These are phyloP conservation scores for Microcebus jonahi DNA, from an alignment of 2,113 vertebrate genomes.

Conservation along the genomic window DNA sequence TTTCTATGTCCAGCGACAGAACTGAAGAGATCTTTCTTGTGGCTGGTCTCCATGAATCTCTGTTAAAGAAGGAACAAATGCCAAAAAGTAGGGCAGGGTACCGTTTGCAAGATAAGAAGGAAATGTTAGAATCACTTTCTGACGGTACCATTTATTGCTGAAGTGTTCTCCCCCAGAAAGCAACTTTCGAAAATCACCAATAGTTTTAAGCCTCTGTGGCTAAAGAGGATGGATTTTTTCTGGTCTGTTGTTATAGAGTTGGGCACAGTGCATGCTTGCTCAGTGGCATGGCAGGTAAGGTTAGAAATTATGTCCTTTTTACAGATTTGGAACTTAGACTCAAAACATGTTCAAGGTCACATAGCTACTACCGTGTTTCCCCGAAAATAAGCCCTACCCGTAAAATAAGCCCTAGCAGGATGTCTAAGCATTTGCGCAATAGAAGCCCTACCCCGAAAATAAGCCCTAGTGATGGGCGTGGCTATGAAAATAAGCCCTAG, in stretches of 20 bases:
- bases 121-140: slow-evolving; percentile 16
- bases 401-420: too few species aligned
- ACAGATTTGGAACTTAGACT: neutral
- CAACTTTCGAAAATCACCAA: neutral
- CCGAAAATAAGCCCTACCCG: too few species aligned
- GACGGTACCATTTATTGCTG: neutral
- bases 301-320: neutral
- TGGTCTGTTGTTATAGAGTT: neutral
- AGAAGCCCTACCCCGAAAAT: too few species aligned
- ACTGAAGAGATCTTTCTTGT: neutral
- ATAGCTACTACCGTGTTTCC: too few species aligned
- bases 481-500: too few species aligned
- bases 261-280: too few species aligned
- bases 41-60: neutral
- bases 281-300: too few species aligned
- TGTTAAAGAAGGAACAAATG: neutral
- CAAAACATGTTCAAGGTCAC: neutral
- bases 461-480: too few species aligned
- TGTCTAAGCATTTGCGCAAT: too few species aligned
- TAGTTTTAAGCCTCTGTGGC: neutral
- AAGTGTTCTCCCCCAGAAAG: neutral
- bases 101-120: neutral
- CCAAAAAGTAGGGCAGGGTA: neutral
- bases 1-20: neutral
- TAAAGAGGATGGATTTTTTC: neutral